Conservation (phyloP, 2,797 vertebrate genomes). For the Cuculus canorus region DNA sequence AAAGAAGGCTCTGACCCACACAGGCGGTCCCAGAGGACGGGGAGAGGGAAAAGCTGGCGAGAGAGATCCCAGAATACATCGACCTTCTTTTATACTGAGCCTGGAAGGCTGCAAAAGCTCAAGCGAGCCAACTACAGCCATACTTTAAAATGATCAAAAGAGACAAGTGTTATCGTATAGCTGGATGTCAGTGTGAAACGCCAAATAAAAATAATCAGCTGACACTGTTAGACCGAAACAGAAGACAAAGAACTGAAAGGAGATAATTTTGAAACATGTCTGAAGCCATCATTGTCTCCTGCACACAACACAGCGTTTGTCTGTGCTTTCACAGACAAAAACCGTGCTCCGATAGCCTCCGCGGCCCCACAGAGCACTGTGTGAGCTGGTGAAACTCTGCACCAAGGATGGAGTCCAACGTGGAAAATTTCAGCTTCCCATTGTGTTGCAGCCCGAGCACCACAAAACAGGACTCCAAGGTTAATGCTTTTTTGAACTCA, state of each 20-base stretch:
- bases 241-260: background rate
- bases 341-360: background rate
- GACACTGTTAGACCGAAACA: background rate
- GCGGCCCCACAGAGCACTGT: background rate
- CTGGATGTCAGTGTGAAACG: background rate
- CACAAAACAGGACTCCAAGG: fast-evolving
- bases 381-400: background rate
- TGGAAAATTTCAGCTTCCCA: background rate
- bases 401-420: fast-evolving
- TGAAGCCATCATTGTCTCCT: background rate
- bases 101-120: constrained; percentile 34
- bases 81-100: constrained; percentile 12
- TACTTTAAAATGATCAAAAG: background rate
- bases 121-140: background rate
- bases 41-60: background rate
- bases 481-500: background rate
- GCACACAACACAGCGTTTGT: fast-evolving
- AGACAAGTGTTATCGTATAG: background rate
- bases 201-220: constrained; percentile 19
- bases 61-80: background rate
- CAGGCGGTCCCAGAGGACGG: background rate
- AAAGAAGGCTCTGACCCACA: background rate
- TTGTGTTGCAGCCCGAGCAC: background rate
- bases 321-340: background rate
- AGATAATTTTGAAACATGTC: background rate